Base-by-base conservation (phyloP, 2,113 vertebrate species). In the Trinectes maculatus region DNA sequence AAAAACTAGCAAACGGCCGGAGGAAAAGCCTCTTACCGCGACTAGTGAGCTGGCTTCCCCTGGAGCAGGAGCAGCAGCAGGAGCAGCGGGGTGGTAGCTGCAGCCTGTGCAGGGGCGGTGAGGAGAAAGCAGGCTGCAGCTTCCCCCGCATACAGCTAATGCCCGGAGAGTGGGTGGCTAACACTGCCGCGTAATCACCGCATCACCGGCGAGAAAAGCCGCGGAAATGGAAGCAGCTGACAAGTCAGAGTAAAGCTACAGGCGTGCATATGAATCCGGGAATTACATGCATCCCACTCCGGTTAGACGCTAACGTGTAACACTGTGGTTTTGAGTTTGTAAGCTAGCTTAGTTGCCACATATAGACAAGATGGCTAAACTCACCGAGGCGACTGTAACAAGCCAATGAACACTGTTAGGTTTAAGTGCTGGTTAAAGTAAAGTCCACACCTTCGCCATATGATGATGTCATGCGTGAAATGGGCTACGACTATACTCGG, bases 171-270 rank as follows among this genome's bases (percentile, higher is more conserved):
- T 71, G 70, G 49, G 77, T 19, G 74, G 57, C 47, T 34, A 16
- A 51, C 74, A 16, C 56, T 21, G 68, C 68, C 72, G 82, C 63
- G 66, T 59, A 71, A 72, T 49, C 39, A 51, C 72, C 40, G 68
- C 74, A 84, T 75, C 71, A 76, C 67, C 49, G 58, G 72, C 31
- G 3, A 64, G 37, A 84, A 83, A 87, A 87, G 77, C 85, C 85
- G 78, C 83, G 85, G 84, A 87, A 87, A 88, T 64, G 47, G 19
- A 64, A 74, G 76, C 78, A 74, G 80, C 62, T 80, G 75, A 82
- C 73, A 68, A 75, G 19, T n/a, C 63, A 4, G 49, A 58, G 39
- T 13, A n/a, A 6, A 8, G 54, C 33, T 6, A 58, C 10, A 1
- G 37, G 49, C 12, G 18, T 10, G n/a, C n/a, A 24, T 42, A 16